Evolutionary conservation across 2,888 invertebrate genomes (phyloP), one percentile per base, ranked within the genome.

Genomic region (Hymenopus coronatus): DNA sequence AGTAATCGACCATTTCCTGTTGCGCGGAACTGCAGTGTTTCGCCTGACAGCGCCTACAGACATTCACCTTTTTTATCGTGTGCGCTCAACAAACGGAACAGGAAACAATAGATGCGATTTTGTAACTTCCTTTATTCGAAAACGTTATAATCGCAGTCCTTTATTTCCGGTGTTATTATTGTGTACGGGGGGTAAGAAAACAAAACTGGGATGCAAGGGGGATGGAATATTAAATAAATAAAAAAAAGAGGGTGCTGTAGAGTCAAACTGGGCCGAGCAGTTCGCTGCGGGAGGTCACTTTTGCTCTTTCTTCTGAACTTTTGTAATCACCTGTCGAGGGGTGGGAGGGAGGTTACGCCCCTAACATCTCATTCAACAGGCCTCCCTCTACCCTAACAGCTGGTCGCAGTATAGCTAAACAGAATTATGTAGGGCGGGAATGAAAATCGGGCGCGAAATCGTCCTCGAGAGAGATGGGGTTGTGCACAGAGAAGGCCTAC

Each of bases 381-480:
- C 85, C 46, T 85, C 33, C 54, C 54, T 70, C 54, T 70, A 3
- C 54, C 54, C 15, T 85, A 85, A 46, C 85, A 85, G 85, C 85
- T 46, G 85, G 85, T 46, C 85, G 28, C 40, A 40, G 46, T 85
- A 85, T 46, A 85, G 40, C 40, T 85, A 46, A 85, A 85, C 28
- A 85, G 46, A 27, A 46, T 28, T n/a, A 54, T 15, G 33, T 33
- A 40, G 84, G 84, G 84, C 30, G 84, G 40, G 84, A n/a, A 33
- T 27, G 85, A 85, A 85, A 85, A 85, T 85, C 85, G 27, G 85
- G 85, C 85, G 85, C 85, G 85, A 85, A 85, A 85, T 85, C 54
- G 85, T n/a, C 27, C 85, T 85, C 85, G n/a, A 46, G 85, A 85
- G 85, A 85, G 28, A 70, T 70, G 54, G 54, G 54, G 54, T 70